Evolutionary conservation across 2,113 vertebrate species (phyloP).

Genomic region (Falco punctatus): DNA sequence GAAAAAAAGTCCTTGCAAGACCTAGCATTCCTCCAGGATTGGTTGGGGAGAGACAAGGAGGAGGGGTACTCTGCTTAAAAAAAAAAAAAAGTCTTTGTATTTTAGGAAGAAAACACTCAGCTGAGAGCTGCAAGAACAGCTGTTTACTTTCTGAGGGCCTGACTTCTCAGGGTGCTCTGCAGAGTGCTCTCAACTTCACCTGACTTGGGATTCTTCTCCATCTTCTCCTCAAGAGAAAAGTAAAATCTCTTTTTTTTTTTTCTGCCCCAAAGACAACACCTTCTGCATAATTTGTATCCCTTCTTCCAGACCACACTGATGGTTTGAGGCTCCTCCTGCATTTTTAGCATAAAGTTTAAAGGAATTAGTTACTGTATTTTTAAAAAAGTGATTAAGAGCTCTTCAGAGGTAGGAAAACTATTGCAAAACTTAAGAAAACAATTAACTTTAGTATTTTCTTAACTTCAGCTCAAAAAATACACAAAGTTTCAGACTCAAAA

Average conservation of each 20-base stretch:
- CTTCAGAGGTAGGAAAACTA: too few species aligned
- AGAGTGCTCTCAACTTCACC: background rate
- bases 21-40: background rate
- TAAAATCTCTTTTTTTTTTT: background rate
- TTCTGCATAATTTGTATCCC: background rate
- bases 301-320: background rate
- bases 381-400: background rate
- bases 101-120: background rate
- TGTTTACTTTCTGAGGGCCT: background rate
- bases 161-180: background rate
- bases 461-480: background rate
- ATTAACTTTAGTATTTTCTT: background rate
- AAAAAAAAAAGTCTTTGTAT: background rate
- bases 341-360: background rate
- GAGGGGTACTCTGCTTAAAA: background rate
- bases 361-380: background rate
- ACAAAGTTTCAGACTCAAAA: background rate
- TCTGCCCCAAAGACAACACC: background rate
- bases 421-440: background rate
- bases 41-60: background rate
- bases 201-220: background rate
- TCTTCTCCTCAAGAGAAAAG: background rate
- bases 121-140: background rate
- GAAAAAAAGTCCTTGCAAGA: background rate
- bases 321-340: background rate